These are phyloP conservation scores for Heterotilapia buettikoferi DNA, from an alignment of 2,113 vertebrate species.

Conservation along the genomic window DNA sequence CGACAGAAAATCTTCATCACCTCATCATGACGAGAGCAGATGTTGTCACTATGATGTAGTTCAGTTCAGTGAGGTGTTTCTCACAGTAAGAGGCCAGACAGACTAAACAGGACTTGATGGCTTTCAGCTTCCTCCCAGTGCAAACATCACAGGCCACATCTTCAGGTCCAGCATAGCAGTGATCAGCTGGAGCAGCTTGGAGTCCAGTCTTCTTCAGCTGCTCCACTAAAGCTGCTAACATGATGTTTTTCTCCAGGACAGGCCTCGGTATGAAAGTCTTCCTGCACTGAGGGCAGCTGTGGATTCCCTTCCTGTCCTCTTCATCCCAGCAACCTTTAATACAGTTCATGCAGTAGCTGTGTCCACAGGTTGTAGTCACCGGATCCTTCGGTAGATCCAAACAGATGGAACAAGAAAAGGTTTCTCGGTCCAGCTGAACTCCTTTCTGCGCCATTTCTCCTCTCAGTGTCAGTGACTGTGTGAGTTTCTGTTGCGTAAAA, in stretches of 20 bases:
- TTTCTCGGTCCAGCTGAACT: not conserved
- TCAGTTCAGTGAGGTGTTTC: no score
- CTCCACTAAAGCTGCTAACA: not conserved
- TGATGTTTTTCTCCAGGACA: not conserved
- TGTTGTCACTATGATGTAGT: no score
- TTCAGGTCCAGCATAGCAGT: not conserved
- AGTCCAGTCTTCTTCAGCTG: not conserved
- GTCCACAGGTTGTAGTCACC: accelerated
- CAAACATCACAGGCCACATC: no score
- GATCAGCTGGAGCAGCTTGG: not conserved
- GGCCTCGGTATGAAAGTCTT: not conserved
- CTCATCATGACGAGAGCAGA: no score
- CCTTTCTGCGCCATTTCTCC: not conserved
- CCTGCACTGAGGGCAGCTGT: not conserved
- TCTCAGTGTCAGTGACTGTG: not conserved
- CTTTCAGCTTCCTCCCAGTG: no score
- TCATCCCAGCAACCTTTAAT: not conserved
- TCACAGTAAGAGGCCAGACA: no score
- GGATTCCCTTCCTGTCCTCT: not conserved
- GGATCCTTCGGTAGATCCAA: no score
- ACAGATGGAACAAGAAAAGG: not conserved
- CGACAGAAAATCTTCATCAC: no score
- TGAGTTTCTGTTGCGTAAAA: not conserved
- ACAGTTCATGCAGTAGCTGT: not conserved
- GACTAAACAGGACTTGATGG: no score